phyloP scores from a whole-genome alignment of 2,888 invertebrate genomes.

The Lagria hirta region DNA sequence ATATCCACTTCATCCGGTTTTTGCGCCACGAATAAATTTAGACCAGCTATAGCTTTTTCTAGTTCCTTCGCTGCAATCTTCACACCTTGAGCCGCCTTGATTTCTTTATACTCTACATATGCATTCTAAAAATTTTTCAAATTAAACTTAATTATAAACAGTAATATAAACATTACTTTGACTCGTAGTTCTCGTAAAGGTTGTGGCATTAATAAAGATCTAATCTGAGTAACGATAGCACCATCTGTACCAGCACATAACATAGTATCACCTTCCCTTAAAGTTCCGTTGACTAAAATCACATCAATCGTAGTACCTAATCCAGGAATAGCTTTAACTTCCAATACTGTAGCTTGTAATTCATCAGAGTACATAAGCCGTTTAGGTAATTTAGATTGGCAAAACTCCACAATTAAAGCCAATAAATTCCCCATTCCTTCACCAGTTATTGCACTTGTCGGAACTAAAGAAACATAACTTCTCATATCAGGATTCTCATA shows the following conservation, averaged over 20 bases:
- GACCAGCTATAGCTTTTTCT: slow-evolving; percentile 95
- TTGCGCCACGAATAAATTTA: slow-evolving; percentile 89
- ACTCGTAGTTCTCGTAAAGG: slow-evolving; percentile 96
- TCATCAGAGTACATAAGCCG: slow-evolving; percentile 90
- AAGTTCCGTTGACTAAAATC: slow-evolving; percentile 94
- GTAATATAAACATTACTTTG: slow-evolving; percentile 64
- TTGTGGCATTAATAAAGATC: slow-evolving; percentile 96
- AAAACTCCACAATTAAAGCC: slow-evolving; percentile 88
- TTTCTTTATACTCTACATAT: slow-evolving; percentile 92
- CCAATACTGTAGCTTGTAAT: slow-evolving; percentile 76
- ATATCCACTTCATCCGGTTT: slow-evolving; percentile 94
- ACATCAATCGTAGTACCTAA: slow-evolving; percentile 98
- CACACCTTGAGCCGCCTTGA: slow-evolving; percentile 95
- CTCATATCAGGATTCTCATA: slow-evolving; percentile 94
- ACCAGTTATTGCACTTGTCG: slow-evolving; percentile 96
- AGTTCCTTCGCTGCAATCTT: slow-evolving; percentile 98
- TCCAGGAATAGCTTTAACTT: slow-evolving; percentile 95
- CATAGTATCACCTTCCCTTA: slow-evolving; percentile 92
- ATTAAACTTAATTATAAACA: slow-evolving; percentile 18
- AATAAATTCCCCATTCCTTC: slow-evolving; percentile 96
- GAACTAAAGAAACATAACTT: slow-evolving; percentile 92
- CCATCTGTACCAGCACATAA: slow-evolving; percentile 97
- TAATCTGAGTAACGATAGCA: slow-evolving; percentile 95
- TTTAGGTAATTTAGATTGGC: slow-evolving; percentile 65
- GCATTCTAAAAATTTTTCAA: slow-evolving; percentile 79